These are phyloP conservation scores for Tinea pellionella DNA, from an alignment of 2,888 invertebrate genomes.

Conservation along the genomic window DNA sequence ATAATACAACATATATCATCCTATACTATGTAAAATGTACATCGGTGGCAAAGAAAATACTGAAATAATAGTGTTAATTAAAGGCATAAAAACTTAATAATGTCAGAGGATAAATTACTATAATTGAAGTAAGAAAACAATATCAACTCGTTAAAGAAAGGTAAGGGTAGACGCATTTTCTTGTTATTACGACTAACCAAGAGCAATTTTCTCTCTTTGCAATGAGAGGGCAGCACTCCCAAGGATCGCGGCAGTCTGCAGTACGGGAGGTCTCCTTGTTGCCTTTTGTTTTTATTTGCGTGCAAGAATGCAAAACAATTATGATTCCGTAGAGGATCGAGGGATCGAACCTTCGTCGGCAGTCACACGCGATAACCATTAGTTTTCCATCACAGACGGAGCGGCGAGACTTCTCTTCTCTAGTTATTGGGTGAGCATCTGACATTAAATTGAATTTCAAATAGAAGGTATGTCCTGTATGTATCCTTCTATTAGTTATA, in stretches of 20 bases:
- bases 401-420: constrained; percentile 4
- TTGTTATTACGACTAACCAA: constrained; percentile 8
- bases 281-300: constrained; percentile 66
- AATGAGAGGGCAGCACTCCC: not conserved
- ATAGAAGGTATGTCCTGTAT: not conserved
- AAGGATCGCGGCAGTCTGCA: constrained; percentile 21
- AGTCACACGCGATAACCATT: constrained; percentile 33
- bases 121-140: not conserved
- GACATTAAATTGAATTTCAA: not conserved
- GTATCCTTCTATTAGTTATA: too few species aligned
- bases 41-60: too few species aligned
- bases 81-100: too few species aligned
- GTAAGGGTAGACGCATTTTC: not conserved
- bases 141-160: not conserved
- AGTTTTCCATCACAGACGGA: constrained; percentile 39
- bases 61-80: too few species aligned
- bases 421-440: not conserved
- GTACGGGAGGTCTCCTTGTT: constrained; percentile 51
- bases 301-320: constrained; percentile 70
- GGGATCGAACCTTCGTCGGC: constrained; percentile 8
- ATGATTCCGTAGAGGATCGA: constrained; percentile 60
- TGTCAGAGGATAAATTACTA: not conserved
- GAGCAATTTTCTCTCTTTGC: constrained; percentile 2
- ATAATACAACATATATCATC: too few species aligned
- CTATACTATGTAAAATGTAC: too few species aligned